Evolutionary conservation across 2,888 invertebrate genomes (phyloP), one percentile per base, ranked within the genome.

Genomic region (Rhogogaster chlorosoma): DNA sequence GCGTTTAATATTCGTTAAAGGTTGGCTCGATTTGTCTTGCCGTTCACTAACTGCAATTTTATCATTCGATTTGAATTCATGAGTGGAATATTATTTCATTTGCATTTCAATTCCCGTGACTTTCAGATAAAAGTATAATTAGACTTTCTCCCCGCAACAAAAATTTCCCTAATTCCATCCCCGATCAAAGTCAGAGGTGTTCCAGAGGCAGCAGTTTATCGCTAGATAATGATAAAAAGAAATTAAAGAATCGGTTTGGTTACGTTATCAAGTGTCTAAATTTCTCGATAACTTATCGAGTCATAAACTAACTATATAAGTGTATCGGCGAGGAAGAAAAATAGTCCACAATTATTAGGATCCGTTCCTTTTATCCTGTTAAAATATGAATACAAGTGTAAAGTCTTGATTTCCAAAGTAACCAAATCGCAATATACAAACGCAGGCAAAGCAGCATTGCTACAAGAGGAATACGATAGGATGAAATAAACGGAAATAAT

Each of bases 21-120:
- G 22, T 38, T 61, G n/a, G n/a, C 22, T 57, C 38, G 38, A 38
- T 80, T 80, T 61, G 61, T 80, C 57, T 80, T 38, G 22, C 80
- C 29, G 80, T 80, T 80, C 80, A 80, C n/a, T 9, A 26, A 38
- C 38, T 61, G n/a, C 80, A 61, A 80, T 80, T 80, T 80, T 61
- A 57, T 80, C 80, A 18, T 22, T 38, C 45, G 38, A 61, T 80
- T 38, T 3, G 36, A 61, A 61, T 80, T 61, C 38, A 38, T 61
- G 22, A 80, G 38, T 36, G 4, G 4, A 26, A 61, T 22, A 61
- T 61, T 61, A 38, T 57, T 61, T 61, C 32, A 80, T 80, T 38
- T 57, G 80, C 32, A 80, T 80, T 80, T 36, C 22, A 57, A 80
- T 80, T 61, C 32, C 9, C 10, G n/a, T 53, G n/a, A 53, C 53